Evolutionary conservation across 2,888 invertebrate genomes (phyloP).

Genomic region (Phragmatobia fuliginosa): DNA sequence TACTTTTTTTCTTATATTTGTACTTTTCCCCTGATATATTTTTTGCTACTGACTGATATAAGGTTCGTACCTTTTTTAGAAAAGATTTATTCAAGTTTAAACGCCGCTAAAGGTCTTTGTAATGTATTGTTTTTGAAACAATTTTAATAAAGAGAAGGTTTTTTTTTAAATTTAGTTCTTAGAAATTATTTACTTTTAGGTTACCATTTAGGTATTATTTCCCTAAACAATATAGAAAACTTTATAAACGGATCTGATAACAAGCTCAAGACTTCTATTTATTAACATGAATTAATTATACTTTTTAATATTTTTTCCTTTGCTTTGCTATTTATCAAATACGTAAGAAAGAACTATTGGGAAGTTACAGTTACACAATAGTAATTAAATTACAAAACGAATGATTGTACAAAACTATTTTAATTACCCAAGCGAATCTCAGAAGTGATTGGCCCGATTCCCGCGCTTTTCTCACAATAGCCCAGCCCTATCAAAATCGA

Average conservation of each 20-base stretch:
- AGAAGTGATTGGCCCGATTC: slow-evolving; percentile 37
- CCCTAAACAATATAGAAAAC: too few relatives aligned
- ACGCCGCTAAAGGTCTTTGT: not conserved
- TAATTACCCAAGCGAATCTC: slow-evolving; percentile 32
- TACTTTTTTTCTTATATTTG: slow-evolving; percentile 11
- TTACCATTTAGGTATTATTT: too few relatives aligned
- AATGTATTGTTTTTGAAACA: not conserved
- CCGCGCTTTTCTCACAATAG: slow-evolving; percentile 37
- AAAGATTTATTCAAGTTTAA: not conserved
- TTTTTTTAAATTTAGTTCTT: not conserved
- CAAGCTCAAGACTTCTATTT: too few relatives aligned
- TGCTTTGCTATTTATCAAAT: not conserved
- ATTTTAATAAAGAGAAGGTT: not conserved
- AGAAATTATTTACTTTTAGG: not conserved
- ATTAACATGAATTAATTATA: not conserved
- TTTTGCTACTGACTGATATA: not conserved
- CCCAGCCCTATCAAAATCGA: slow-evolving; percentile 65
- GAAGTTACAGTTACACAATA: not conserved
- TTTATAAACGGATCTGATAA: too few relatives aligned
- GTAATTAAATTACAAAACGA: slow-evolving; percentile 16
- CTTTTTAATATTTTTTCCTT: not conserved
- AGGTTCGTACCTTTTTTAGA: not conserved
- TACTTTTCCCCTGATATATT: not conserved
- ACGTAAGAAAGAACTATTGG: not conserved
- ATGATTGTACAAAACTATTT: slow-evolving; percentile 18